Conservation (phyloP, 2,113 vertebrate genomes). For the Zapus hudsonius region DNA sequence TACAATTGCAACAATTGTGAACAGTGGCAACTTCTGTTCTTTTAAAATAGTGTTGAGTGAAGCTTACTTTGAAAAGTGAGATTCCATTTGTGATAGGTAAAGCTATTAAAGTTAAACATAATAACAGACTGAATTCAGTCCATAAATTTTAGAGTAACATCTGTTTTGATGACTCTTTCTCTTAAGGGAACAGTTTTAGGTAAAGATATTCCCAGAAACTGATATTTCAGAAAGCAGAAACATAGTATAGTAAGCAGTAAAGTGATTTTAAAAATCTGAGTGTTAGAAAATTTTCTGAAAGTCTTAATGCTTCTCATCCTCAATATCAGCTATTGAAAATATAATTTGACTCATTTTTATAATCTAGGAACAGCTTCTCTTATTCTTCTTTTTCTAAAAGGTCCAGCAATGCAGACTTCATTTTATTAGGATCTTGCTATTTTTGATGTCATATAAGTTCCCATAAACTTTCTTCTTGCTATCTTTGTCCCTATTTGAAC, state of each 20-base stretch:
- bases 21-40: slow-evolving; percentile 9
- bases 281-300: slow-evolving; percentile 12
- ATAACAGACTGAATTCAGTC: background rate
- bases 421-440: background rate
- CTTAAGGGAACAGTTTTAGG: background rate
- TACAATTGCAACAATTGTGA: background rate
- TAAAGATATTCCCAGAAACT: background rate
- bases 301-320: background rate
- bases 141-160: slow-evolving; percentile 5
- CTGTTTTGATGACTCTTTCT: background rate
- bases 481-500: background rate
- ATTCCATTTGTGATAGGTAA: slow-evolving; percentile 13
- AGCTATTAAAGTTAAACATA: slow-evolving; percentile 51
- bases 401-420: background rate
- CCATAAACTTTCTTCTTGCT: background rate
- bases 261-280: background rate
- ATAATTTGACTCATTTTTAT: background rate
- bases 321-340: background rate
- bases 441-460: background rate
- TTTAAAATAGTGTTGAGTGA: slow-evolving; percentile 36
- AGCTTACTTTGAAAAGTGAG: slow-evolving; percentile 32
- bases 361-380: background rate
- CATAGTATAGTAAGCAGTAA: background rate
- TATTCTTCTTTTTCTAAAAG: background rate
- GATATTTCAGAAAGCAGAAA: background rate